These are phyloP conservation scores for Erannis defoliaria DNA, from an alignment of 2,888 invertebrate genomes.

Conservation along the genomic window DNA sequence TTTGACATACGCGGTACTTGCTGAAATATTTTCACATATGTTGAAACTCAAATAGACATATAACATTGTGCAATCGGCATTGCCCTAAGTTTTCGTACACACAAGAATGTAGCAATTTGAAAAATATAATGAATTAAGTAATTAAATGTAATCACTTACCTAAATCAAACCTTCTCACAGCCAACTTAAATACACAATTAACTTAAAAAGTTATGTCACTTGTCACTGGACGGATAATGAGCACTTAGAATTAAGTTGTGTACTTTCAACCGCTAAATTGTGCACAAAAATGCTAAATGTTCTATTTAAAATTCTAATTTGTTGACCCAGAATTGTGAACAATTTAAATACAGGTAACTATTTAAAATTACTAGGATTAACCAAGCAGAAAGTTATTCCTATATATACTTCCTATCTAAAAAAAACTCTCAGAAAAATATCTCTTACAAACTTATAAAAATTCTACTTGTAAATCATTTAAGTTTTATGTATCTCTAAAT, in stretches of 20 bases:
- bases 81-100: conserved; percentile 2
- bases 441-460: no score
- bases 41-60: conserved; percentile 9
- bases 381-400: no score
- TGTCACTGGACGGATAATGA: conserved; percentile 50
- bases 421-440: no score
- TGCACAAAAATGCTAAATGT: conserved; percentile 40
- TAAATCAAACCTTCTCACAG: conserved; percentile 60
- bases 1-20: conserved; percentile 6
- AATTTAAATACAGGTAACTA: conserved; percentile 2
- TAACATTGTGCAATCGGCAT: conserved; percentile 17
- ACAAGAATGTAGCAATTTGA: conserved; percentile 31
- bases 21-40: conserved; percentile 15
- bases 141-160: conserved; percentile 60
- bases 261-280: conserved; percentile 58
- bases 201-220: conserved; percentile 58
- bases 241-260: conserved; percentile 45
- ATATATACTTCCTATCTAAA: no score
- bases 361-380: background rate
- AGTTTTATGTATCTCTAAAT: no score
- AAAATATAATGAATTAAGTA: conserved; percentile 49
- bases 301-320: conserved; percentile 37
- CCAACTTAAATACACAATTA: conserved; percentile 50
- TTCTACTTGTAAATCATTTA: no score
- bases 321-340: conserved; percentile 26